Base-by-base conservation (phyloP, 2,113 vertebrate species). In the Sapajus apella region DNA sequence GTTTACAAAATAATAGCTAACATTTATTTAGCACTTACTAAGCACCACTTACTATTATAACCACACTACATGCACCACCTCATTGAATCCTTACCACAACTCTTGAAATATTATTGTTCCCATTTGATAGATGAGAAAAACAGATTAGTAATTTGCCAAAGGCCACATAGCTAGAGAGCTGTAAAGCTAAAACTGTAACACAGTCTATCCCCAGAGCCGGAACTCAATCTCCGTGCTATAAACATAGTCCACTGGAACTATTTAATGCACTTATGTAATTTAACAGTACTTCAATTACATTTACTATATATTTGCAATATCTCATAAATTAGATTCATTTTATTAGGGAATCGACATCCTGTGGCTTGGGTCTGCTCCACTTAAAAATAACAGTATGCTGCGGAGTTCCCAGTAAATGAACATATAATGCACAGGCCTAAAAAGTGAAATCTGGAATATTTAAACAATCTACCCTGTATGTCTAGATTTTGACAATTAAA, bases 1-100 rank as follows among this genome's bases (percentile, higher is more conserved):
- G 25, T 95, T 96, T 96, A 58, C 83, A 92, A 91, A 94, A 94
- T 84, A 88, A 84, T 81, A 43, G 4, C 6, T 92, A 76, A 83
- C 37, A 86, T 82, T 94, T 93, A 82, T 45, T 94, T 23, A 92
- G 37, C 35, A 81, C 8, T 89, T 84, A 96, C 45, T 95, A 93
- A 86, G 17, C 75, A 88, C 20, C 20, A 81, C 32, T 88, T 92
- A 86, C 14, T 87, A 87, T 21, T 81, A 12, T 70, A 82, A 88
- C 35, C 56, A 96, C 40, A 84, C 1, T 77, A 55, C 20, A 43
- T 43, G 43, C 77, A 79, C 9, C 61, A 87, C 89, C 6, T 87
- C 61, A 64, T 64, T 83, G 25, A 66, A 61, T 50, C 40, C 27
- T 96, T 85, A 90, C 17, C 35, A 58, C 40, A 85, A 87, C 35